Evolutionary conservation across 1,140 invertebrate genomes (phyloP).

Genomic region (Cotesia vestalis): DNA sequence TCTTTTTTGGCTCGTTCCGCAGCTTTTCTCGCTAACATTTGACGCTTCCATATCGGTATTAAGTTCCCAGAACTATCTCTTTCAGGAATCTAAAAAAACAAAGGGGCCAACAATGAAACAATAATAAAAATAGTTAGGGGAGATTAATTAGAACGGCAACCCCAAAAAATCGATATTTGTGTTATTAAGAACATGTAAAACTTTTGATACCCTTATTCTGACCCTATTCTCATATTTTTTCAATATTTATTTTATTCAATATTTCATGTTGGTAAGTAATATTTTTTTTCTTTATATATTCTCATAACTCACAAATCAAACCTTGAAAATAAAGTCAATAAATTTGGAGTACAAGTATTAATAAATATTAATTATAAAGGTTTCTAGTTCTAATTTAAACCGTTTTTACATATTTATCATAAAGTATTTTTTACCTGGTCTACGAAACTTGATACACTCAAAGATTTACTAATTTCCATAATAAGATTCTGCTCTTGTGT

Average conservation of each 20-base stretch:
- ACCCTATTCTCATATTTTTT: no score
- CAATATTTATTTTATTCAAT: no score
- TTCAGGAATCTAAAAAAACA: constrained; percentile 80
- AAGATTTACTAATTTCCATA: constrained; percentile 82
- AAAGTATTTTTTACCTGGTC: constrained; percentile 74
- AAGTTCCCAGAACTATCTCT: constrained; percentile 86
- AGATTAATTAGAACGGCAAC: not conserved
- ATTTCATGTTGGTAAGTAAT: no score
- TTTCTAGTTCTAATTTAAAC: not conserved
- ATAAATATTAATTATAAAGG: no score
- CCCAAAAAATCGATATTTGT: no score
- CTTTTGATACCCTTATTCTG: no score
- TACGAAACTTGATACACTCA: constrained; percentile 87
- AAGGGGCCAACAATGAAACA: constrained; percentile 48
- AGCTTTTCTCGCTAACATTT: constrained; percentile 92
- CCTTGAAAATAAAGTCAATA: no score
- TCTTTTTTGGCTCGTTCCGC: constrained; percentile 91
- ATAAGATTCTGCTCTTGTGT: constrained; percentile 81
- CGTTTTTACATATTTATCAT: not conserved
- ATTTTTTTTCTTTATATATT: no score
- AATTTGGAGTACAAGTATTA: no score
- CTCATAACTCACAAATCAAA: no score
- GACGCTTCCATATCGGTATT: constrained; percentile 92
- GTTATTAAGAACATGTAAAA: no score
- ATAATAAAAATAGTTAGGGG: constrained; percentile 25